A percentile compares a stretch with the other conserved stretches of the same genome.
Evolutionary conservation across 2,888 invertebrate genomes (phyloP).

Genomic region (Alloscopus bannaensis): DNA sequence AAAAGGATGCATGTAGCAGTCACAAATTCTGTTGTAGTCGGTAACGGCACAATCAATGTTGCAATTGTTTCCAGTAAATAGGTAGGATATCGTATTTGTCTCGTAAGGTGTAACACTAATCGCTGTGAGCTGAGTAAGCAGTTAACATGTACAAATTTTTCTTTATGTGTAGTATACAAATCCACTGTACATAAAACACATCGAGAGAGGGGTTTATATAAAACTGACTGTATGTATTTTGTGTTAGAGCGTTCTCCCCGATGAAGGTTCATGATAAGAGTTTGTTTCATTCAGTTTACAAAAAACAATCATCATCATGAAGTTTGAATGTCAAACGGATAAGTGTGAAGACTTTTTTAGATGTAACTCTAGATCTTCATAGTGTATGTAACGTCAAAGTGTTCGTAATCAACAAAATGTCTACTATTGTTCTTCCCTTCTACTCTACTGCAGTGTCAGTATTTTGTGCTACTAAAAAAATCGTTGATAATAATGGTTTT

Average conservation of each 20-base stretch:
- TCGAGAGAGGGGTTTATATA: constrained; percentile 45
- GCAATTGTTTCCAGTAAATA: constrained; percentile 35
- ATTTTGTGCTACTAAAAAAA: constrained; percentile 59
- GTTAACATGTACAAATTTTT: constrained; percentile 54
- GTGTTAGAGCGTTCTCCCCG: constrained; percentile 5
- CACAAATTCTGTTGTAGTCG: neutral
- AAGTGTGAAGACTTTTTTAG: constrained; percentile 56
- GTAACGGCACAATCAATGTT: constrained; percentile 54
- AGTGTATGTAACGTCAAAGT: constrained; percentile 38
- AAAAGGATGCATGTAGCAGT: too few species aligned
- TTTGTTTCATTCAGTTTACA: constrained; percentile 33
- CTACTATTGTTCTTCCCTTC: constrained; percentile 50
- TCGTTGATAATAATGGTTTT: too few species aligned
- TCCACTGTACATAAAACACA: neutral
- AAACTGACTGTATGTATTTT: constrained; percentile 42
- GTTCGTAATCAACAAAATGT: constrained; percentile 50
- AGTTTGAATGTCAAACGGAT: constrained; percentile 49
- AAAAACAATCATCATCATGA: constrained; percentile 46
- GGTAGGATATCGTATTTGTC: neutral
- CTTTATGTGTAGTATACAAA: constrained; percentile 12
- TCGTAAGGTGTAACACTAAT: neutral
- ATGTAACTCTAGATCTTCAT: constrained; percentile 58
- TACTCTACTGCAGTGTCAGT: constrained; percentile 50
- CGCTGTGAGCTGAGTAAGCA: constrained; percentile 30
- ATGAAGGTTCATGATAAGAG: constrained; percentile 47